phyloP scores from a whole-genome alignment of 2,888 invertebrate genomes.

The Aphidoletes aphidimyza region DNA sequence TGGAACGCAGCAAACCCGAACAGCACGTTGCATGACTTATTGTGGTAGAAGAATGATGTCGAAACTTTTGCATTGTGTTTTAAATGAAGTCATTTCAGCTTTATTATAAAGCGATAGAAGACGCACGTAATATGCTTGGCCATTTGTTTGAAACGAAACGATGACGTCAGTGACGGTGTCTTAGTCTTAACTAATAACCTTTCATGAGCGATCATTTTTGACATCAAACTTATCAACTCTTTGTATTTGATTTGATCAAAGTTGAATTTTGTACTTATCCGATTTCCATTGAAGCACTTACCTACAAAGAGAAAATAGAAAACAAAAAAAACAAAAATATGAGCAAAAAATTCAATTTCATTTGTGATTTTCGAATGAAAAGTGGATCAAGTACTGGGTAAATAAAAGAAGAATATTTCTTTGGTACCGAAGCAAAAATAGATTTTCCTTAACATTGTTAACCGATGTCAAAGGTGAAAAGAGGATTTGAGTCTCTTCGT shows the following conservation, averaged over 20 bases:
- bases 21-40: constrained; percentile 33
- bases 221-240: no score
- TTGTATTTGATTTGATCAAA: no score
- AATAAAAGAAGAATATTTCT: neutral
- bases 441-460: neutral
- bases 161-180: neutral
- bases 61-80: constrained; percentile 45
- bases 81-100: constrained; percentile 28
- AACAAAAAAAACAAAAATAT: neutral
- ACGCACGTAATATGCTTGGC: neutral
- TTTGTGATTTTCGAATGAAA: neutral
- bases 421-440: neutral
- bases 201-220: neutral
- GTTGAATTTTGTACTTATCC: no score
- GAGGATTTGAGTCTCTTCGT: neutral
- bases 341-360: constrained; percentile 1
- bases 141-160: no score
- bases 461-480: neutral
- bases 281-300: neutral
- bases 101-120: neutral
- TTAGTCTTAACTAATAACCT: neutral
- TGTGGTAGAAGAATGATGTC: neutral
- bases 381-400: neutral
- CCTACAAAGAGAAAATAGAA: neutral
- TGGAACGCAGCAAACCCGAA: neutral